Percentiles rank a stretch among this genome's conserved stretches.
Conservation (phyloP, 2,888 invertebrate species). For the Gasteruption jaculator region DNA sequence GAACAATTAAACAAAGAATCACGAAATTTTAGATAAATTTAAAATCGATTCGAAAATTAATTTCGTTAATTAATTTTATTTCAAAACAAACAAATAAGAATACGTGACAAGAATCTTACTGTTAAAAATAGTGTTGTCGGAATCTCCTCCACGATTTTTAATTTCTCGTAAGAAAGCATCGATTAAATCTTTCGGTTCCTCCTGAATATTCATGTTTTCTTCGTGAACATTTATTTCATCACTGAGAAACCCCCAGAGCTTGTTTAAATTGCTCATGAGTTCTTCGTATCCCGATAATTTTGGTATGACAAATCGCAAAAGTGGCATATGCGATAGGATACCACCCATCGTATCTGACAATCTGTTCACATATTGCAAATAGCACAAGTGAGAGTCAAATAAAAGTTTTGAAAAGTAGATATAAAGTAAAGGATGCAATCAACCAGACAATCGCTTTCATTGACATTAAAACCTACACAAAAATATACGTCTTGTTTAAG, state of each 20-base stretch:
- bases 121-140: slow-evolving; percentile 31
- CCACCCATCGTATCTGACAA: slow-evolving; percentile 66
- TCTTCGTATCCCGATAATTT: slow-evolving; percentile 60
- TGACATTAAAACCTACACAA: background rate
- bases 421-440: background rate
- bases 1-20: too few relatives aligned
- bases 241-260: slow-evolving; percentile 57
- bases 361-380: too few relatives aligned
- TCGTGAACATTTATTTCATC: slow-evolving; percentile 44
- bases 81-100: slow-evolving; percentile 7
- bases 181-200: slow-evolving; percentile 58
- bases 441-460: slow-evolving; percentile 19
- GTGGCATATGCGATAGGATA: slow-evolving; percentile 65
- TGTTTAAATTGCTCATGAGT: slow-evolving; percentile 53
- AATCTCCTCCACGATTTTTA: slow-evolving; percentile 35
- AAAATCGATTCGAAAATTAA: background rate
- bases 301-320: slow-evolving; percentile 63
- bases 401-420: too few relatives aligned
- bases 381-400: too few relatives aligned
- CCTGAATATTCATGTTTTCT: slow-evolving; percentile 23
- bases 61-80: background rate
- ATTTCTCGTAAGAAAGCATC: slow-evolving; percentile 64
- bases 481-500: too few relatives aligned
- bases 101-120: slow-evolving; percentile 27
- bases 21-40: slow-evolving; percentile 12